Evolutionary conservation across 2,888 invertebrate species (phyloP).

Genomic region (Synergus laeviventris): DNA sequence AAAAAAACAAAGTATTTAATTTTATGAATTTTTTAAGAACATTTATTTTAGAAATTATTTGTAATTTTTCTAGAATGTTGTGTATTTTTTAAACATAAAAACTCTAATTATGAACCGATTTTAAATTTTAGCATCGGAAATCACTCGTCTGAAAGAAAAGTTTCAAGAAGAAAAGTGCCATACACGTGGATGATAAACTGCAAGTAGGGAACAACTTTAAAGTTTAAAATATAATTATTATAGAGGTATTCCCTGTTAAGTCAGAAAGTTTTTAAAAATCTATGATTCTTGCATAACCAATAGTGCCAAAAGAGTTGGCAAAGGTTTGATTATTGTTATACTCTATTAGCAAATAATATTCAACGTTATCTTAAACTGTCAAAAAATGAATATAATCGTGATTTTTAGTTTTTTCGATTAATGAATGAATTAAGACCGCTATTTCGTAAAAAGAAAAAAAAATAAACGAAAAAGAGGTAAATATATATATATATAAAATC

Average conservation of each 20-base stretch:
- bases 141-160: slow-evolving; percentile 11
- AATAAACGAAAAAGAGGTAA: no score
- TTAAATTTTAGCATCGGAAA: slow-evolving; percentile 4
- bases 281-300: not conserved
- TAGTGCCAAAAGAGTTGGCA: not conserved
- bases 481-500: not conserved
- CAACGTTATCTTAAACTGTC: not conserved
- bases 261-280: not conserved
- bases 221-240: slow-evolving; percentile 7
- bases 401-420: not conserved
- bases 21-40: not conserved
- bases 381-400: not conserved
- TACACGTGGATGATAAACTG: slow-evolving; percentile 11
- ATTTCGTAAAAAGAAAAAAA: not conserved
- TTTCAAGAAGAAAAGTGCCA: slow-evolving; percentile 11
- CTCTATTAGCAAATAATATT: not conserved
- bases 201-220: slow-evolving; percentile 11
- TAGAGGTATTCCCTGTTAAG: slow-evolving; percentile 1
- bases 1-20: not conserved
- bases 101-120: not conserved
- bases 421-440: not conserved
- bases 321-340: not conserved
- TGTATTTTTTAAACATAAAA: not conserved
- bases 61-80: not conserved
- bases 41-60: not conserved